Evolutionary conservation across 2,888 invertebrate species (phyloP).

Genomic region (Melinaea menophilus): DNA sequence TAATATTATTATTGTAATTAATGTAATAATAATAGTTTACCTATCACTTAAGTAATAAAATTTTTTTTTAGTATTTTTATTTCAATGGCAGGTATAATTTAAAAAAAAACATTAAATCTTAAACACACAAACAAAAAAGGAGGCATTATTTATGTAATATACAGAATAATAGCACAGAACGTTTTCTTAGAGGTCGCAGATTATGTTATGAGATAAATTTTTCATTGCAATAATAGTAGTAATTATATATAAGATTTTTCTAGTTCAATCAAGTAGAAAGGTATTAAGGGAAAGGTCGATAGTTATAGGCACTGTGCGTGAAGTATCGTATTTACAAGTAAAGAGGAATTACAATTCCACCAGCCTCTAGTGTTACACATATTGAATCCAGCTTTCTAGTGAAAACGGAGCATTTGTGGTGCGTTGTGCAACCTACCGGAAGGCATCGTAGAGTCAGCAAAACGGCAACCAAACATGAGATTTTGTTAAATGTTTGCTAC

Average conservation of each 20-base stretch:
- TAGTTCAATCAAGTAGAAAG: slow-evolving; percentile 2
- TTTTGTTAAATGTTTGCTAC: too few relatives aligned
- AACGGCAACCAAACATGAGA: slow-evolving; percentile 11
- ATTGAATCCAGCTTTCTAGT: slow-evolving; percentile 69
- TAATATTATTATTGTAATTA: slow-evolving; percentile 8
- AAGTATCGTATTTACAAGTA: slow-evolving; percentile 29
- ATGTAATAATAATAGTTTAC: background rate
- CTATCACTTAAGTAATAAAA: too few relatives aligned
- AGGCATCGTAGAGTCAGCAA: slow-evolving; percentile 39
- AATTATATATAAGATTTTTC: background rate
- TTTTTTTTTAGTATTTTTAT: too few relatives aligned
- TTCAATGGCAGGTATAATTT: too few relatives aligned
- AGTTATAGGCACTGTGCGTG: slow-evolving; percentile 20
- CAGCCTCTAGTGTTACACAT: slow-evolving; percentile 65
- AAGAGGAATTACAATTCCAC: slow-evolving; percentile 49
- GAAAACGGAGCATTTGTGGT: slow-evolving; percentile 66
- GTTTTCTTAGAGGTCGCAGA: too few relatives aligned
- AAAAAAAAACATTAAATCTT: too few relatives aligned
- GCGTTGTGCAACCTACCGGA: slow-evolving; percentile 65
- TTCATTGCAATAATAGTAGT: background rate
- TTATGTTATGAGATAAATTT: background rate
- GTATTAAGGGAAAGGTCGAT: slow-evolving; percentile 9
- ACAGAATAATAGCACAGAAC: too few relatives aligned
- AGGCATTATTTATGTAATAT: too few relatives aligned
- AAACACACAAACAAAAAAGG: too few relatives aligned